Conservation (phyloP, 2,888 invertebrate genomes). For the Cinara cedri region DNA sequence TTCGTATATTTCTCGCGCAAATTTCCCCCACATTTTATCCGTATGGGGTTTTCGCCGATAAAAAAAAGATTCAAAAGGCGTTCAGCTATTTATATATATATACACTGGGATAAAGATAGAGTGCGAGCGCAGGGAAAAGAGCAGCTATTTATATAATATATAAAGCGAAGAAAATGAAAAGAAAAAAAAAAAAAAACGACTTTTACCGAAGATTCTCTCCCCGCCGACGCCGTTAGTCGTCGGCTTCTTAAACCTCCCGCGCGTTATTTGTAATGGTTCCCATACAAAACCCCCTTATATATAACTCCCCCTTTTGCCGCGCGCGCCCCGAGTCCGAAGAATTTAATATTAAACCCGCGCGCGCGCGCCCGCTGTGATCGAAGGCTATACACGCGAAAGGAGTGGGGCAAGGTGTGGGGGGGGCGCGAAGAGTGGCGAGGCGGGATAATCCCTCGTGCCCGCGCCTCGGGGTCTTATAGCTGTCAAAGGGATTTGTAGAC, state of each 20-base stretch:
- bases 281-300: constrained; percentile 26
- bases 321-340: constrained; percentile 24
- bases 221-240: neutral
- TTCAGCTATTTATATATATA: neutral
- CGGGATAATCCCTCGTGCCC: constrained; percentile 42
- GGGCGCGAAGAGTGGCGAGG: neutral
- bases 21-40: constrained; percentile 7
- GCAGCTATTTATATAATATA: neutral
- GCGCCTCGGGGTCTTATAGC: constrained; percentile 38
- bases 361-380: constrained; percentile 53
- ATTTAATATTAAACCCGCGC: constrained; percentile 54
- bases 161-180: constrained; percentile 12
- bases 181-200: constrained; percentile 30
- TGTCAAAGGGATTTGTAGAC: constrained; percentile 49
- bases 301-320: neutral
- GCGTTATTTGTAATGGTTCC: constrained; percentile 56
- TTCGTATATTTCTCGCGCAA: too few species aligned
- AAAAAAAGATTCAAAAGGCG: constrained; percentile 37
- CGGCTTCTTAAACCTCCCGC: constrained; percentile 38
- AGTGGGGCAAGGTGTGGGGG: neutral
- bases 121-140: neutral
- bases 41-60: constrained; percentile 51
- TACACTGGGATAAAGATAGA: neutral
- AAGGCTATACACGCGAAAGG: constrained; percentile 24
- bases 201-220: constrained; percentile 51